Evolutionary conservation across 1,140 invertebrate species (phyloP), one percentile per base, ranked within the genome.

Genomic region (Penaeus indicus): DNA sequence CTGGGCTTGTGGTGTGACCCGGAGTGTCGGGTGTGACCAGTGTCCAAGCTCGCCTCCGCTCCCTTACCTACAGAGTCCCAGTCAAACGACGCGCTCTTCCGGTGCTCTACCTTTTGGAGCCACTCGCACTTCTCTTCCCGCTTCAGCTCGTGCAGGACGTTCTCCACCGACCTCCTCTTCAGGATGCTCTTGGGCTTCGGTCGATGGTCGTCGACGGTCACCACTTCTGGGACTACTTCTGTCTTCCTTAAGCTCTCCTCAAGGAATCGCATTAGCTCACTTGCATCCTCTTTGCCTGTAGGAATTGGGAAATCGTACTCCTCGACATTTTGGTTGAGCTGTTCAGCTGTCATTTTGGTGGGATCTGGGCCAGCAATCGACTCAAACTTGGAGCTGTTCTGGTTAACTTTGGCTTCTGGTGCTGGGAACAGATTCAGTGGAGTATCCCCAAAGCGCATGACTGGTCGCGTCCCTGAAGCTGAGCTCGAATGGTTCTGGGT

Each of bases 261-360:
- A 21, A 91, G 69, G 69, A 91, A 91, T 54, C 54, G 84, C 81
- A 91, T 88, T 4, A 91, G 72, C 61, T 91, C 90, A 8, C 86
- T 88, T 2, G 86, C 88, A 84, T 91, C 84, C 84, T 91, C 90
- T 32, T 81, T 90, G 18, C 90, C 90, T 42, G 90, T 91, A 3
- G 90, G 90, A 5, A 91, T 90, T 21, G 90, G 90, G 67, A 91
- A 91, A 72, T 91, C 90, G 60, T 91, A 91, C 62, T 91, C 90
- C 72, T 91, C 90, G 1, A 91, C 90, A 63, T 91, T 91, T 60
- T 91, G 90, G 84, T 91, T 91, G 7, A 91, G 86, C 77, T 91
- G 84, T 42, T 90, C 90, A 11, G 90, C 89, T n/a, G 90, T 88
- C 90, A 91, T 91, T 47, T 87, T 90, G 32, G 89, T 90, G 7